Conservation (phyloP, 1,140 invertebrate species). For the Aethina tumida region DNA sequence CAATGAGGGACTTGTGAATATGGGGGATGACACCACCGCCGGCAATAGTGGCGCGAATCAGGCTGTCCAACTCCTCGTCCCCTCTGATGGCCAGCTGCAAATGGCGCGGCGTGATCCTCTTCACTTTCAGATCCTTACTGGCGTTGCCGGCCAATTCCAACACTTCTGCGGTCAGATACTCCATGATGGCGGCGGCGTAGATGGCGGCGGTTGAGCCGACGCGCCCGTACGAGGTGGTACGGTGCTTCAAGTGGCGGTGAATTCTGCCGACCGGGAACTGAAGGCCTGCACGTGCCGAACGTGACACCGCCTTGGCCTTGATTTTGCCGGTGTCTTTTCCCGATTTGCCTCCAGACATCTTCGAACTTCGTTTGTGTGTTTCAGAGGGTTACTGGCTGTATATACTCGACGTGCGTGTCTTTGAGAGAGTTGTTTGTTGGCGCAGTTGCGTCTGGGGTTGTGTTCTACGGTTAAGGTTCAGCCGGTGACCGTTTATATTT, state of each 20-base stretch:
- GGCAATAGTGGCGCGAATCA: constrained; percentile 99
- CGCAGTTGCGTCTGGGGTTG: too few relatives aligned
- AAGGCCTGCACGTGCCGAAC: constrained; percentile 46
- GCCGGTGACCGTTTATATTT: too few relatives aligned
- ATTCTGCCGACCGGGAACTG: constrained; percentile 67
- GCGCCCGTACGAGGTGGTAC: constrained; percentile 96
- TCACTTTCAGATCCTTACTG: constrained; percentile 98
- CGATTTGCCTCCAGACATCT: too few relatives aligned
- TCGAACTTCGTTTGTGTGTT: too few relatives aligned
- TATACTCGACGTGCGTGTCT: too few relatives aligned
- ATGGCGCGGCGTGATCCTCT: constrained; percentile 98
- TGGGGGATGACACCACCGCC: constrained; percentile 99
- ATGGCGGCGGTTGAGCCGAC: constrained; percentile 98
- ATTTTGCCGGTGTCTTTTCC: constrained; percentile 12
- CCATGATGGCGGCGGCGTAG: constrained; percentile 97
- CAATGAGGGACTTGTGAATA: constrained; percentile 98
- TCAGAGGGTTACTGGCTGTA: too few relatives aligned
- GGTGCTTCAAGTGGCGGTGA: constrained; percentile 88
- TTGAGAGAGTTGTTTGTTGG: too few relatives aligned
- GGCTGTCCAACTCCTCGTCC: constrained; percentile 97
- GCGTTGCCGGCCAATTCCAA: constrained; percentile 97
- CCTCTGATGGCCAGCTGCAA: constrained; percentile 97
- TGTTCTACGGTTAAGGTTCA: too few relatives aligned
- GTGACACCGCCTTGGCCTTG: constrained; percentile 15
- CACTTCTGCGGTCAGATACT: constrained; percentile 98